Evolutionary conservation across 2,113 vertebrate genomes (phyloP).

Genomic region (Centropus unirufus): DNA sequence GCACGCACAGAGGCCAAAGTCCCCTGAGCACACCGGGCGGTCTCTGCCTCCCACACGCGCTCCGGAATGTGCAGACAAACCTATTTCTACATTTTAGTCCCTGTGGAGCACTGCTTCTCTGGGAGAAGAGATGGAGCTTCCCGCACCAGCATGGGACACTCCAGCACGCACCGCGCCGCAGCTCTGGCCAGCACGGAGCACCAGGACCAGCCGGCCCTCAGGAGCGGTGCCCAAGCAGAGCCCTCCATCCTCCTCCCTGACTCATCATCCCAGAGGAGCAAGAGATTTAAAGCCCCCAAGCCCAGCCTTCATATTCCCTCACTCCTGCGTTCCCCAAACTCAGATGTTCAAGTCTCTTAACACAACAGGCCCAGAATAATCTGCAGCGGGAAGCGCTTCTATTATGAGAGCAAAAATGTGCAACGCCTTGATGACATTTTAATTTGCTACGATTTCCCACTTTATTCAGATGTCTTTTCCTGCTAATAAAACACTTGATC

Average conservation of each 20-base stretch:
- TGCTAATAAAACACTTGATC: background rate
- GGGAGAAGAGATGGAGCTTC: accelerated
- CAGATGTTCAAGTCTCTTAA: background rate
- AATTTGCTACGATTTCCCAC: background rate
- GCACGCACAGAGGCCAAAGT: accelerated
- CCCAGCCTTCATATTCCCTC: background rate
- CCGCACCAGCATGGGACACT: background rate
- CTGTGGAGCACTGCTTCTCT: accelerated
- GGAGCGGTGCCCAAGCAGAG: background rate
- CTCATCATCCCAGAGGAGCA: background rate
- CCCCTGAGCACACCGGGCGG: background rate
- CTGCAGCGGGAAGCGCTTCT: background rate
- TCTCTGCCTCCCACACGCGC: no score
- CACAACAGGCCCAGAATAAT: background rate
- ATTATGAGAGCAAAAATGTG: background rate
- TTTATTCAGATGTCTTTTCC: background rate
- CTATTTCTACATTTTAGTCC: background rate
- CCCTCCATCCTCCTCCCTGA: accelerated
- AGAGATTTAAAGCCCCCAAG: background rate
- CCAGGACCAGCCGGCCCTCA: no score
- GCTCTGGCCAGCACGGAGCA: accelerated
- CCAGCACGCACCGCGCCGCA: accelerated
- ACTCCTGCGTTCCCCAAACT: background rate
- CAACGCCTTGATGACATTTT: background rate
- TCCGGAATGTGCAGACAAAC: no score